Conservation (phyloP, 2,113 vertebrate species). For the Coturnix japonica region DNA sequence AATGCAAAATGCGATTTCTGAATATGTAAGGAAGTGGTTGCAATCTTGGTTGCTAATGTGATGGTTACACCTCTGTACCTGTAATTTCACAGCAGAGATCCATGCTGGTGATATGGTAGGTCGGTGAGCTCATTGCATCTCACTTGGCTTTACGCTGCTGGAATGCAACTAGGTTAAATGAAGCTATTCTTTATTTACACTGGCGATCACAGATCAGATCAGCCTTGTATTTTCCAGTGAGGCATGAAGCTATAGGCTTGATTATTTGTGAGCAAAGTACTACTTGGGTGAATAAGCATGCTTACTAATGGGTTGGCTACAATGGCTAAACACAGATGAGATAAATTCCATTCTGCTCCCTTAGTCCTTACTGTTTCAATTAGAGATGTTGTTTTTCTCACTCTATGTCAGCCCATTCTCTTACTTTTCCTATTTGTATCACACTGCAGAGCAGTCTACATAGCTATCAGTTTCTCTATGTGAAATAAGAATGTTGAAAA, state of each 20-base stretch:
- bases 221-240: not conserved
- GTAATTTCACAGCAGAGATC: not conserved
- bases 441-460: not conserved
- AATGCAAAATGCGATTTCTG: not conserved
- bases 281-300: conserved; percentile 2
- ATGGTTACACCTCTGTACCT: not conserved
- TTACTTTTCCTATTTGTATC: conserved; percentile 24
- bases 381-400: not conserved
- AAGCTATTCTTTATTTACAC: conserved; percentile 16
- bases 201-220: not conserved
- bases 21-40: not conserved
- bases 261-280: conserved; percentile 14
- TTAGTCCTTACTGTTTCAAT: conserved; percentile 14
- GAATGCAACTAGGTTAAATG: not conserved
- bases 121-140: not conserved
- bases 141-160: not conserved
- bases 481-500: not conserved
- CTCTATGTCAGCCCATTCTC: not conserved
- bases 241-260: not conserved
- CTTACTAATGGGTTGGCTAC: conserved; percentile 1
- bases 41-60: not conserved
- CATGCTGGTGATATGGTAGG: not conserved
- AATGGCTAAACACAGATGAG: not conserved
- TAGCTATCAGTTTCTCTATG: not conserved
- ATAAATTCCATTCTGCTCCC: not conserved